A percentile compares a stretch with the other conserved stretches of the same genome.
Conservation (phyloP, 2,113 vertebrate genomes). For the Saimiri boliviensis region DNA sequence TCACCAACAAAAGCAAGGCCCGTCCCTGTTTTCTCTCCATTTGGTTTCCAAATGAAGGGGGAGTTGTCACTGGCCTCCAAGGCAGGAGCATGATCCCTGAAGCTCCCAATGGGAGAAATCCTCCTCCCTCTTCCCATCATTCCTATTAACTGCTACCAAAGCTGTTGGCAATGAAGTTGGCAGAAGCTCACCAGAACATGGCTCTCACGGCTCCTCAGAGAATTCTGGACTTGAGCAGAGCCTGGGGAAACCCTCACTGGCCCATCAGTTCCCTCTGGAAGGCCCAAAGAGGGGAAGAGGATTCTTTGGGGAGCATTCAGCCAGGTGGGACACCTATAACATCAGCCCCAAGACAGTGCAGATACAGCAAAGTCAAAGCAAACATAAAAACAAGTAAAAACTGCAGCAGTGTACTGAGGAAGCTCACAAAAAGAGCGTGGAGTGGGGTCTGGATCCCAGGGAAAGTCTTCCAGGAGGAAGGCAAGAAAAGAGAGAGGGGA, state of each 20-base stretch:
- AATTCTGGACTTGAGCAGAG: background rate
- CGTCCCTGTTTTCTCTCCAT: background rate
- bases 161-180: background rate
- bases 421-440: background rate
- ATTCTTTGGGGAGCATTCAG: background rate
- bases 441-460: background rate
- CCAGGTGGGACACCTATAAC: rapidly evolving
- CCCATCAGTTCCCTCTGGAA: background rate
- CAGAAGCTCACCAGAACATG: background rate
- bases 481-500: rapidly evolving
- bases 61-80: background rate
- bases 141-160: background rate
- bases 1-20: background rate
- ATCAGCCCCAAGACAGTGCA: rapidly evolving
- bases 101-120: background rate
- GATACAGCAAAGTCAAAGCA: background rate
- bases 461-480: background rate
- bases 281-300: no score
- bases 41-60: background rate
- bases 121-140: no score
- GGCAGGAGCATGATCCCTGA: background rate
- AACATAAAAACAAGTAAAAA: background rate
- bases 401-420: rapidly evolving
- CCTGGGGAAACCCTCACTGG: background rate
- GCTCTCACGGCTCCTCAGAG: rapidly evolving